Conservation (phyloP, 2,888 invertebrate genomes). For the Omphaloscelis lunosa region DNA sequence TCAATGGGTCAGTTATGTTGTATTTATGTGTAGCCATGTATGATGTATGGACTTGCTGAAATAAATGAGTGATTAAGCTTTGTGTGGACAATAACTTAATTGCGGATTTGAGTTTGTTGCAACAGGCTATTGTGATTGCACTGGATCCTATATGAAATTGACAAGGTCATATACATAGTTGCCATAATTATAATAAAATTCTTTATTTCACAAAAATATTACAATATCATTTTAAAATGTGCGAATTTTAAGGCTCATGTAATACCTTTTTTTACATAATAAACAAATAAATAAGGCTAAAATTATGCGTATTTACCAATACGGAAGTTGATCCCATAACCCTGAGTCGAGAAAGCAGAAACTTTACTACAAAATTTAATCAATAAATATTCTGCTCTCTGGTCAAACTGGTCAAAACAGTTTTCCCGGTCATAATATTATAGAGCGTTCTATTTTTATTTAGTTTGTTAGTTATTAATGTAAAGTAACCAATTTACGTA, state of each 20-base stretch:
- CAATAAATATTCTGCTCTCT: not conserved
- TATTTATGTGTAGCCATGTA: slow-evolving; percentile 13
- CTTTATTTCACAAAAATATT: no score
- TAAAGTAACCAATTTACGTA: not conserved
- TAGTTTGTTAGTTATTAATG: not conserved
- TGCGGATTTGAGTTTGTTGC: no score
- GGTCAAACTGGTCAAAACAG: slow-evolving; percentile 2
- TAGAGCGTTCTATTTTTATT: no score
- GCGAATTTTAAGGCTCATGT: not conserved
- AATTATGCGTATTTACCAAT: not conserved
- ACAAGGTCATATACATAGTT: not conserved
- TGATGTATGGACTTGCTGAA: slow-evolving; percentile 44
- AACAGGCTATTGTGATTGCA: not conserved
- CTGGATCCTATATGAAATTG: not conserved
- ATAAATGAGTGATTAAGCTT: not conserved
- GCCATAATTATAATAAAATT: not conserved
- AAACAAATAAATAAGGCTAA: not conserved
- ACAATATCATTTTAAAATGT: not conserved
- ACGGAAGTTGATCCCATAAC: not conserved
- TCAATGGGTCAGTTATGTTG: slow-evolving; percentile 48
- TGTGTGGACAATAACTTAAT: no score
- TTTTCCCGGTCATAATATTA: not conserved
- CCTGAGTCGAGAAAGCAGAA: not conserved
- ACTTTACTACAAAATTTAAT: not conserved
- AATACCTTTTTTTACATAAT: not conserved